Evolutionary conservation across 2,797 vertebrate species (phyloP).

Genomic region (Pangasius mekongensis): DNA sequence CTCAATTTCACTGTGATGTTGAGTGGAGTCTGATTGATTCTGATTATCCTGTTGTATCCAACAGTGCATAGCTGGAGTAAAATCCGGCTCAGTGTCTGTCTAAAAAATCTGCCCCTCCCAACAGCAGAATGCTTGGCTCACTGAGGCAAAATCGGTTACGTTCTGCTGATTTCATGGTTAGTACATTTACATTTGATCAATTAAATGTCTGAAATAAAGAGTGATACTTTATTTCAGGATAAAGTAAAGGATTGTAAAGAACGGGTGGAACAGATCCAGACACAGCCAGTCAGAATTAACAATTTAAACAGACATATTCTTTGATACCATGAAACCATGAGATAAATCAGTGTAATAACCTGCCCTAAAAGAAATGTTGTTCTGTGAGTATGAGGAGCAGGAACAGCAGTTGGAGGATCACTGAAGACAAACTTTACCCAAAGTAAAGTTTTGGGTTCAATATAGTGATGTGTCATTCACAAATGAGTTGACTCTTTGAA

Average conservation of each 20-base stretch:
- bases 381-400: not conserved
- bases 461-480: not conserved
- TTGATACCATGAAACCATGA: not conserved
- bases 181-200: not conserved
- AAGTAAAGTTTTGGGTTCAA: not conserved
- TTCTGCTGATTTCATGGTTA: not conserved
- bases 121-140: not conserved
- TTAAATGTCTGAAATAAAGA: conserved; percentile 3
- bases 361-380: not conserved
- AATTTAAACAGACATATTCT: not conserved
- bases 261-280: not conserved
- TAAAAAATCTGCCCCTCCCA: not conserved
- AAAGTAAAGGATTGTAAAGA: not conserved
- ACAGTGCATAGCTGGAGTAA: not conserved
- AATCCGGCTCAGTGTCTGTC: not conserved
- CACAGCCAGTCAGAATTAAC: not conserved
- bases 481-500: not conserved
- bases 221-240: not conserved
- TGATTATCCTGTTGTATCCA: conserved; percentile 9
- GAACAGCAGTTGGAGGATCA: not conserved
- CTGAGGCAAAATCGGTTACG: not conserved
- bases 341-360: not conserved
- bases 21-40: not conserved
- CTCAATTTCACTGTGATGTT: not conserved
- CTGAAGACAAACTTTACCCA: not conserved